Evolutionary conservation across 2,113 vertebrate genomes (phyloP).

Genomic region (Limnothrissa miodon): DNA sequence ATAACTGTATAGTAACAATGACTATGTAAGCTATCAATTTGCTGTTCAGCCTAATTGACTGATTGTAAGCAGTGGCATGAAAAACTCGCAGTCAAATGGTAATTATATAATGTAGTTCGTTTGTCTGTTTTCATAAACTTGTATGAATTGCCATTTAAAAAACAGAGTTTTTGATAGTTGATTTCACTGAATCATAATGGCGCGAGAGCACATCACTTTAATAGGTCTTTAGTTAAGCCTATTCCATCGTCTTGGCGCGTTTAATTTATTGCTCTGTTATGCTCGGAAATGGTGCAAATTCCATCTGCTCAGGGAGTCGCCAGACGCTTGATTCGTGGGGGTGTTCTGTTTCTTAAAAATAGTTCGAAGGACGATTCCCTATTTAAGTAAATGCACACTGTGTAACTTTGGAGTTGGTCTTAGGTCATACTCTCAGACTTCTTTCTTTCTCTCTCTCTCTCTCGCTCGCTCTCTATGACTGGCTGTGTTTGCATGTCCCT

Average conservation of each 20-base stretch:
- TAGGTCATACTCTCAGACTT: not conserved
- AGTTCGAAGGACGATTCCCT: slow-evolving; percentile 23
- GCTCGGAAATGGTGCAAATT: slow-evolving; percentile 11
- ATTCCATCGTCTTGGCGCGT: not conserved
- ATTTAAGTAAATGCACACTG: not conserved
- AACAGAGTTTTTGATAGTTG: not conserved
- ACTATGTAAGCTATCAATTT: no score
- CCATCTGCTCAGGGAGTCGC: slow-evolving; percentile 4
- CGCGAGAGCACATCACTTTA: no score
- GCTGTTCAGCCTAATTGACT: no score
- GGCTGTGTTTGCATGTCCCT: not conserved
- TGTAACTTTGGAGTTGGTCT: not conserved
- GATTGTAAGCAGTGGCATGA: not conserved
- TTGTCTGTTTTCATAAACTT: not conserved
- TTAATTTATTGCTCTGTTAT: slow-evolving; percentile 21
- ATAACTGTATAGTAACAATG: no score
- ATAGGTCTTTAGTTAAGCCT: not conserved
- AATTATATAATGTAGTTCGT: not conserved
- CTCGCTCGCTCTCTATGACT: not conserved
- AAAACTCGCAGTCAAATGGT: not conserved
- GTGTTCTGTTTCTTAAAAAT: slow-evolving; percentile 28
- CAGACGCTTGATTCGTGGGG: not conserved
- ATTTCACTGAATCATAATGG: not conserved
- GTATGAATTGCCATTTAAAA: not conserved
- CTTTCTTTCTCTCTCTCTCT: not conserved